Base-by-base conservation (phyloP, 2,797 vertebrate genomes). In the Chaetodon trifasciatus region DNA sequence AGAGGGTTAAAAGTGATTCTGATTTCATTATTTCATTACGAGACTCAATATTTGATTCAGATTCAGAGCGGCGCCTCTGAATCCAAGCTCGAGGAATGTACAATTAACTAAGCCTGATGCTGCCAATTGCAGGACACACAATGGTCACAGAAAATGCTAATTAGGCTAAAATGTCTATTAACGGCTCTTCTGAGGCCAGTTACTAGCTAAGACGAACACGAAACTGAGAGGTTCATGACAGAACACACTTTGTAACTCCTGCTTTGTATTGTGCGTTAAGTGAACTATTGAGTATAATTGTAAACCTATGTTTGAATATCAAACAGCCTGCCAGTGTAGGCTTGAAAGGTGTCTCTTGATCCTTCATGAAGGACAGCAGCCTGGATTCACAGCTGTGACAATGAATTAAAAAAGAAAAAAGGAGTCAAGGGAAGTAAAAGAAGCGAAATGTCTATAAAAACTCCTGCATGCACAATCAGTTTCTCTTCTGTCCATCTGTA, bases 401-500 rank as follows among this genome's bases (percentile, higher is more conserved):
- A 35, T 65, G 10, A 52, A 46, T 68, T 17, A 8, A 0, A 65
- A 49, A 58, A 50, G 74, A 52, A 24, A 24, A 37, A 28, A 32
- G 28, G 5, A 74, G 39, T 52, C 19, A 6, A 28, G 8, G 12
- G 13, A 1, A 12, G 39, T 32, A 53, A 37, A 70, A 46, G 42
- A 42, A 42, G 58, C 28, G 60, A 61, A 52, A 58, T 66, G 61
- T 77, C 69, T 40, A 37, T 44, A 24, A 42, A 75, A 78, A 74
- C 39, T 71, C 35, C 21, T 68, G 52, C 46, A 47, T 32, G 60
- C 32, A 17, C 46, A 62, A 68, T 64, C 40, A 16, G 47, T 49
- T 53, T 67, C 40, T 71, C 24, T 35, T 47, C 58, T 60, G 50
- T 78, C 80, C 76, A 83, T 90, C 82, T 85, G 82, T 50, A 68